phyloP scores from a whole-genome alignment of 2,888 invertebrate species.

The Nephrotoma flavescens region DNA sequence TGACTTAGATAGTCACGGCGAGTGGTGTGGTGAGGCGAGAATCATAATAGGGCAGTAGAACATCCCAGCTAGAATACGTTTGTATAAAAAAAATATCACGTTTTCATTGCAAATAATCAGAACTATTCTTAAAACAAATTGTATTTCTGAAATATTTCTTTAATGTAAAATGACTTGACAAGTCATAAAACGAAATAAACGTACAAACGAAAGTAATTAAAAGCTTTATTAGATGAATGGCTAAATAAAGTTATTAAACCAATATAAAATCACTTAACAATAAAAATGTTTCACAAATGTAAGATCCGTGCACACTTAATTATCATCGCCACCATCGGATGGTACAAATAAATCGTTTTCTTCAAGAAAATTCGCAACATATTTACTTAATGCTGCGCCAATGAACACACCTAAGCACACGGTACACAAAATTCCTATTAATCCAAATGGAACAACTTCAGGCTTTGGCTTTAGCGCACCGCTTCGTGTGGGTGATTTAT shows the following conservation, averaged over 20 bases:
- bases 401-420: slow-evolving; percentile 50
- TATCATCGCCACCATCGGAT: slow-evolving; percentile 91
- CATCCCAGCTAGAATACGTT: too few relatives aligned
- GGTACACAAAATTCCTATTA: slow-evolving; percentile 20
- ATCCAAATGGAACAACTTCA: slow-evolving; percentile 15
- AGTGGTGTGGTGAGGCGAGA: too few relatives aligned
- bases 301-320: slow-evolving; percentile 29
- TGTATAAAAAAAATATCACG: too few relatives aligned
- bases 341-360: slow-evolving; percentile 96
- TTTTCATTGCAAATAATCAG: too few relatives aligned
- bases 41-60: too few relatives aligned
- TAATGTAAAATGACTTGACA: too few relatives aligned
- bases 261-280: not conserved
- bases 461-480: slow-evolving; percentile 23
- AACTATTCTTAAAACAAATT: too few relatives aligned
- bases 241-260: not conserved
- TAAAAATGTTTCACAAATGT: not conserved
- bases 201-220: not conserved
- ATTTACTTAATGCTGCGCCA: slow-evolving; percentile 85
- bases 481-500: slow-evolving; percentile 23
- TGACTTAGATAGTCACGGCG: too few relatives aligned
- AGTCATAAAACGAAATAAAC: too few relatives aligned
- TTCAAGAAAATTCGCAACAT: slow-evolving; percentile 86
- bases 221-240: not conserved
- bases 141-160: too few relatives aligned